Conservation (phyloP, 2,113 vertebrate genomes). For the Carassius carassius region DNA sequence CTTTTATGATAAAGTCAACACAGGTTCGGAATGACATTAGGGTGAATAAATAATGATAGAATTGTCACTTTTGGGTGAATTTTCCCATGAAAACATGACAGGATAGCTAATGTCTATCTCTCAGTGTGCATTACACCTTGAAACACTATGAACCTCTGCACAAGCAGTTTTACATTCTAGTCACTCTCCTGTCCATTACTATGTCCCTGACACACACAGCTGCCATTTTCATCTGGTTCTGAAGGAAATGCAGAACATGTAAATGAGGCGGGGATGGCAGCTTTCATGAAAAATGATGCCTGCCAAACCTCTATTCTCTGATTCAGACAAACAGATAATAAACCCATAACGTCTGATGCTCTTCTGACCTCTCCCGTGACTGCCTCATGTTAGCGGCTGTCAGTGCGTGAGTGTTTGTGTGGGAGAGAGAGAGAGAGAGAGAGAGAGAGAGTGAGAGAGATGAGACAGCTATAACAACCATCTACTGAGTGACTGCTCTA, state of each 20-base stretch:
- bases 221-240: conserved; percentile 9
- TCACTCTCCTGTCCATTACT: not conserved
- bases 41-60: not conserved
- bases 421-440: not conserved
- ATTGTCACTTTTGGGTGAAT: not conserved
- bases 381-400: conserved; percentile 21
- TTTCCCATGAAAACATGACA: not conserved
- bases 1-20: not conserved
- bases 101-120: not conserved
- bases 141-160: not conserved
- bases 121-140: not conserved
- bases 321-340: conserved; percentile 40
- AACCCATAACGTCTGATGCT: conserved; percentile 29
- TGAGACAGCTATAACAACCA: conserved; percentile 25
- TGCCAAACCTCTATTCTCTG: conserved; percentile 63
- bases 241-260: not conserved
- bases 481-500: conserved; percentile 29
- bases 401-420: conserved; percentile 5
- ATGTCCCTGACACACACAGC: not conserved
- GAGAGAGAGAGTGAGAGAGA: conserved; percentile 11
- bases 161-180: not conserved
- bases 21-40: not conserved
- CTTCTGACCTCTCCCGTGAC: conserved; percentile 34
- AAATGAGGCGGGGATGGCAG: not conserved
- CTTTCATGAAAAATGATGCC: conserved; percentile 57